Evolutionary conservation across 2,888 invertebrate species (phyloP).

Genomic region (Alcis repandata): DNA sequence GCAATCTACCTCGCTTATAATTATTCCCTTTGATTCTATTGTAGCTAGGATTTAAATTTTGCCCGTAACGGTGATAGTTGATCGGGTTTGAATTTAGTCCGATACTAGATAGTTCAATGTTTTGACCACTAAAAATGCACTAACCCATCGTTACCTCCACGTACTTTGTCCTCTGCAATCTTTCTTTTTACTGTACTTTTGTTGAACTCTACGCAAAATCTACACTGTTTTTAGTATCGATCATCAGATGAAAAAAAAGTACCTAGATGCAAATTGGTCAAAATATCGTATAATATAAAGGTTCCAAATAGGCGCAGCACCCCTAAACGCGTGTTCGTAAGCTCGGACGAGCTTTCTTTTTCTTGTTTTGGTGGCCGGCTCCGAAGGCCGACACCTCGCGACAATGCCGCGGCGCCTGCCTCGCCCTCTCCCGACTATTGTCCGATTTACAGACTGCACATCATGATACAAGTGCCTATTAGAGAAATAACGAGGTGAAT

Average conservation of each 20-base stretch:
- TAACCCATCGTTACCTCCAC: too few relatives aligned
- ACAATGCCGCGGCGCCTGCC: conserved; percentile 61
- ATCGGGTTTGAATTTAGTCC: not conserved
- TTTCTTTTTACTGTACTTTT: too few relatives aligned
- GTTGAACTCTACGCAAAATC: too few relatives aligned
- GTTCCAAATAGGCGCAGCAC: not conserved
- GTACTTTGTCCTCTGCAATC: too few relatives aligned
- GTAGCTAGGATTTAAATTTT: not conserved
- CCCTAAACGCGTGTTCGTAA: conserved; percentile 53
- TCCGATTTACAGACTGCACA: conserved; percentile 23
- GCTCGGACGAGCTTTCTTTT: conserved; percentile 53
- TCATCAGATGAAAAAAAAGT: not conserved
- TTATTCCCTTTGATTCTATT: conserved; percentile 19
- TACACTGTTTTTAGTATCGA: too few relatives aligned
- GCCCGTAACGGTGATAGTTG: not conserved
- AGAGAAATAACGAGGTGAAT: not conserved
- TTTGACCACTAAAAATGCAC: too few relatives aligned
- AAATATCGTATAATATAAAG: not conserved
- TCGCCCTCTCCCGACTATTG: conserved; percentile 47
- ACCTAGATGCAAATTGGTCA: not conserved
- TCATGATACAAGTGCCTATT: conserved; percentile 7
- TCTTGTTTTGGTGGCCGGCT: conserved; percentile 52
- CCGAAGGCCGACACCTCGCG: conserved; percentile 71
- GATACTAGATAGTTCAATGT: not conserved
- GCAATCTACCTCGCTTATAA: not conserved